Conservation (phyloP, 2,113 vertebrate species). For the Gallinago paraguaiae region DNA sequence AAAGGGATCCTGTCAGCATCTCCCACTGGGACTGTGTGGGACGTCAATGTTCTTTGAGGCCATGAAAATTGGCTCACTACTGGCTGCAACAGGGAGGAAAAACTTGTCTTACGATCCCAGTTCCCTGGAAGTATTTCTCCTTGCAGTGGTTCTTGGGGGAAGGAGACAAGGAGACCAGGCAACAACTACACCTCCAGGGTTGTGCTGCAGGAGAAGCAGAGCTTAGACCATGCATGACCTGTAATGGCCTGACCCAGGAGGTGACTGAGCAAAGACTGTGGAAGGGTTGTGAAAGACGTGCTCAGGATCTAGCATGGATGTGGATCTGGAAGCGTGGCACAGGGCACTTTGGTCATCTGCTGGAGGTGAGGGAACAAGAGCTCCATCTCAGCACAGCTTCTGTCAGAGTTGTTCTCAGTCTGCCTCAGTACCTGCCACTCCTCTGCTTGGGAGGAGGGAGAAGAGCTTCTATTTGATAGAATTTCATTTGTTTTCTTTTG, state of each 20-base stretch:
- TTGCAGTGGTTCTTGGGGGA: background rate
- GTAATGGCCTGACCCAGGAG: accelerated
- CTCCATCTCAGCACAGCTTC: background rate
- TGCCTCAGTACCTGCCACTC: background rate
- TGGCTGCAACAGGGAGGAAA: background rate
- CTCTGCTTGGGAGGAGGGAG: background rate
- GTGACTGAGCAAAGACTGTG: background rate
- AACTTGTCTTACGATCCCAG: accelerated
- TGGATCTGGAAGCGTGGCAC: background rate
- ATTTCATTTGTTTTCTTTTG: slow-evolving; percentile 23
- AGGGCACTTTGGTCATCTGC: background rate
- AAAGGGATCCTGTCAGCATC: background rate
- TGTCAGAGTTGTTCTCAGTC: background rate
- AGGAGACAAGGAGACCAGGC: background rate
- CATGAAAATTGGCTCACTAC: background rate
- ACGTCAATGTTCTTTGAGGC: background rate
- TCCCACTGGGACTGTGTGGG: background rate
- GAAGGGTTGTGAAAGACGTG: background rate
- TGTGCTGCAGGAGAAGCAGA: background rate
- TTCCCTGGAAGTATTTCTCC: background rate
- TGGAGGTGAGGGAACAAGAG: background rate
- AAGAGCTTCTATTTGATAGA: background rate
- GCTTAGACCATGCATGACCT: background rate
- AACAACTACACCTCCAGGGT: background rate
- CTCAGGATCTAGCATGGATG: accelerated